phyloP scores from a whole-genome alignment of 2,797 vertebrate species.

The Hoplostethus mediterraneus region DNA sequence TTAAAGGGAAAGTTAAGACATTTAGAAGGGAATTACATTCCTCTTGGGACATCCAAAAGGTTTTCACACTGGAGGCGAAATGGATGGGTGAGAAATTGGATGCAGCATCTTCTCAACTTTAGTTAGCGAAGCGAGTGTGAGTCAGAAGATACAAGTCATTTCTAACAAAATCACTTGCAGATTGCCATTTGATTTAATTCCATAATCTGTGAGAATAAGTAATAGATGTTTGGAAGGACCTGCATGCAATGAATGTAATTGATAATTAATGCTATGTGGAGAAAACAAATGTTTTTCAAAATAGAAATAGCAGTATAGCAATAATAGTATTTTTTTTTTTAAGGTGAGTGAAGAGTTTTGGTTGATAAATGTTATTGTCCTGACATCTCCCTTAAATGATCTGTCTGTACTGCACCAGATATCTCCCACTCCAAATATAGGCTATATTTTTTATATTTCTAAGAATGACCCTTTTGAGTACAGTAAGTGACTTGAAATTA shows the following conservation, averaged over 20 bases:
- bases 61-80: too few species aligned
- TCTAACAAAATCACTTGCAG: too few species aligned
- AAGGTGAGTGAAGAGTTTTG: background rate
- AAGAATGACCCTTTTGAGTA: background rate
- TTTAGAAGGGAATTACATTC: background rate
- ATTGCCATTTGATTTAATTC: background rate
- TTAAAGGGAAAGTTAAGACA: background rate
- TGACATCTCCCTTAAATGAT: background rate
- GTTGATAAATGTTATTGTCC: background rate
- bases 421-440: slow-evolving; percentile 6
- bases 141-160: too few species aligned
- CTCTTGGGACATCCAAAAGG: background rate
- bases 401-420: background rate
- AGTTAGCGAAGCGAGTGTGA: background rate
- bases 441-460: background rate
- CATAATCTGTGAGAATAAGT: background rate
- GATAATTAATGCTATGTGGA: background rate
- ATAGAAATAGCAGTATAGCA: background rate
- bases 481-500: slow-evolving; percentile 15
- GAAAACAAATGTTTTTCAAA: background rate
- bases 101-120: background rate
- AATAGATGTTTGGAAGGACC: background rate
- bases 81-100: background rate
- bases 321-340: background rate
- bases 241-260: background rate